Conservation (phyloP, 2,113 vertebrate genomes). For the Sorex fumeus region DNA sequence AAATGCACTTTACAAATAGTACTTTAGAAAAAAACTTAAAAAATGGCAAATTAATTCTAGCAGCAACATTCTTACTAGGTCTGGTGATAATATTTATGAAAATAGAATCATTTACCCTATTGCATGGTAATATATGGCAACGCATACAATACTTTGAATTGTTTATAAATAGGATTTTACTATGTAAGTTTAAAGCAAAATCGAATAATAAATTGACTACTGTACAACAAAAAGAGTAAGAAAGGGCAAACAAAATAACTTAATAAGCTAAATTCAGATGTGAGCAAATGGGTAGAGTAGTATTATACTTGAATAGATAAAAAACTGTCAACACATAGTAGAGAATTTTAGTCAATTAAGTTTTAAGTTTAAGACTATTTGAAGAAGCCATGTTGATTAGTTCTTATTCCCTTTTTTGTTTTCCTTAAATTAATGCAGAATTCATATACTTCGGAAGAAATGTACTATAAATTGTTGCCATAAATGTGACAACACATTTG, state of each 20-base stretch:
- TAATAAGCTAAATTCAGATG: slow-evolving; percentile 17
- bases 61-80: background rate
- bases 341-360: slow-evolving; percentile 43
- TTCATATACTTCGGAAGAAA: slow-evolving; percentile 58
- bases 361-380: slow-evolving; percentile 59
- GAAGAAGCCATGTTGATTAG: slow-evolving; percentile 52
- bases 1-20: background rate
- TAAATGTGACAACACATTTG: slow-evolving; percentile 78
- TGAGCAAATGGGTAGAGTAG: slow-evolving; percentile 25
- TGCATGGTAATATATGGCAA: background rate
- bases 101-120: background rate
- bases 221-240: background rate
- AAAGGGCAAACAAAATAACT: slow-evolving; percentile 23
- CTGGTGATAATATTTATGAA: background rate
- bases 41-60: background rate
- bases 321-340: slow-evolving; percentile 41
- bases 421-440: slow-evolving; percentile 69
- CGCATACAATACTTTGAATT: background rate
- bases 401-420: slow-evolving; percentile 66
- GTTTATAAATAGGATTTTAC: slow-evolving; percentile 19
- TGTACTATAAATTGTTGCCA: slow-evolving; percentile 68
- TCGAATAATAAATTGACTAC: background rate
- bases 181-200: slow-evolving; percentile 20
- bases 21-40: background rate
- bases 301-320: slow-evolving; percentile 15